These are phyloP conservation scores for Gallinago nigripennis DNA, from an alignment of 2,797 vertebrate genomes.

Conservation along the genomic window DNA sequence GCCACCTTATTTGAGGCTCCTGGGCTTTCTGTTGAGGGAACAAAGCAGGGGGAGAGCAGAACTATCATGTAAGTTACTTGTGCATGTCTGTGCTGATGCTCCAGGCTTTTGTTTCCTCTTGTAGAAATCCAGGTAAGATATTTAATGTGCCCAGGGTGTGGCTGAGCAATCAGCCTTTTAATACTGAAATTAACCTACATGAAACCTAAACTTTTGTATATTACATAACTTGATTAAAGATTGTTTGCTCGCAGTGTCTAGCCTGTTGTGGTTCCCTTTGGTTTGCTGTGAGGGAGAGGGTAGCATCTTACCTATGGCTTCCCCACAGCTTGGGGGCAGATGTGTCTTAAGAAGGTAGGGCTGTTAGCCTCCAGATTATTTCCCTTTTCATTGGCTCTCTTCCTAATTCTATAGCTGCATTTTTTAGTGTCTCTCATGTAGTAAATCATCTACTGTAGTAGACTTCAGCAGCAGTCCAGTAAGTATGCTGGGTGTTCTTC, in stretches of 20 bases:
- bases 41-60: background rate
- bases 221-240: conserved; percentile 45
- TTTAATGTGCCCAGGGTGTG: background rate
- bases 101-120: background rate
- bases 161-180: conserved; percentile 1
- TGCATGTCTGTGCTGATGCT: background rate
- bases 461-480: background rate
- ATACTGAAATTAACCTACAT: background rate
- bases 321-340: background rate
- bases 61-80: background rate
- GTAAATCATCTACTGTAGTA: no score
- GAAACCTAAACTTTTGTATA: conserved; percentile 42
- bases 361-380: no score
- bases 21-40: background rate
- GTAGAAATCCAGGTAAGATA: background rate
- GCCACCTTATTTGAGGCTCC: background rate
- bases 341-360: no score
- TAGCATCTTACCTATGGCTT: background rate
- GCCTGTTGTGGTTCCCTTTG: background rate
- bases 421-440: no score
- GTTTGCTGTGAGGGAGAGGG: background rate
- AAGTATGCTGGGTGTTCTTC: fast-evolving
- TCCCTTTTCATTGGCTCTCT: fast-evolving
- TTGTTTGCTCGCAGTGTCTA: background rate
- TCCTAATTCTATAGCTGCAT: no score